Conservation (phyloP, 2,797 vertebrate genomes). For the Zenarchopterus dispar region DNA sequence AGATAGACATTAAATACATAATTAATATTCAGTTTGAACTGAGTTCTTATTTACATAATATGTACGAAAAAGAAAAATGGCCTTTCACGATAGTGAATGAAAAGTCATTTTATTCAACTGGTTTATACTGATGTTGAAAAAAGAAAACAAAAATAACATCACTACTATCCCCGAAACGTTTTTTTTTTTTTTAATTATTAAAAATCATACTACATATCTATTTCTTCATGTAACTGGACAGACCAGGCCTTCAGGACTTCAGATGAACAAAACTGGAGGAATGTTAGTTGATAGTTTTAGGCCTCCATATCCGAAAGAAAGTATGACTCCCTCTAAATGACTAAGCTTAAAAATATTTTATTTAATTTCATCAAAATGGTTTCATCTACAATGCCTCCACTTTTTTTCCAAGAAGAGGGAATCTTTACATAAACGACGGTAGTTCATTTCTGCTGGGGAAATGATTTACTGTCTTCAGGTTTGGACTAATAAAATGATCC, state of each 20-base stretch:
- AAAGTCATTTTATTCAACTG: neutral
- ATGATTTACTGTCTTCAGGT: neutral
- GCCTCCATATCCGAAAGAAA: slow-evolving; percentile 51
- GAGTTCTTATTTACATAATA: slow-evolving; percentile 95
- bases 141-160: too few species aligned
- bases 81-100: slow-evolving; percentile 80
- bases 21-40: slow-evolving; percentile 84
- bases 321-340: slow-evolving; percentile 7
- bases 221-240: too few species aligned
- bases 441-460: slow-evolving; percentile 30
- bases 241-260: slow-evolving; percentile 33
- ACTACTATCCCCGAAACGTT: too few species aligned
- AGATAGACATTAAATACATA: slow-evolving; percentile 92
- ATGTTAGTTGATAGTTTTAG: slow-evolving; percentile 55
- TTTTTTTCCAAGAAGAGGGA: neutral
- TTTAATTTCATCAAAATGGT: slow-evolving; percentile 44
- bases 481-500: slow-evolving; percentile 26
- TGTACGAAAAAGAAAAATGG: slow-evolving; percentile 88
- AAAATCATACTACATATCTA: too few species aligned
- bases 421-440: slow-evolving; percentile 2
- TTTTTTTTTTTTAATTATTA: too few species aligned
- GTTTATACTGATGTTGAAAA: too few species aligned
- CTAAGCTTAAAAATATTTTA: slow-evolving; percentile 8
- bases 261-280: slow-evolving; percentile 64
- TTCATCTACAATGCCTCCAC: neutral